These are phyloP conservation scores for Pyrocoelia pectoralis DNA, from an alignment of 2,888 invertebrate genomes.

Conservation along the genomic window DNA sequence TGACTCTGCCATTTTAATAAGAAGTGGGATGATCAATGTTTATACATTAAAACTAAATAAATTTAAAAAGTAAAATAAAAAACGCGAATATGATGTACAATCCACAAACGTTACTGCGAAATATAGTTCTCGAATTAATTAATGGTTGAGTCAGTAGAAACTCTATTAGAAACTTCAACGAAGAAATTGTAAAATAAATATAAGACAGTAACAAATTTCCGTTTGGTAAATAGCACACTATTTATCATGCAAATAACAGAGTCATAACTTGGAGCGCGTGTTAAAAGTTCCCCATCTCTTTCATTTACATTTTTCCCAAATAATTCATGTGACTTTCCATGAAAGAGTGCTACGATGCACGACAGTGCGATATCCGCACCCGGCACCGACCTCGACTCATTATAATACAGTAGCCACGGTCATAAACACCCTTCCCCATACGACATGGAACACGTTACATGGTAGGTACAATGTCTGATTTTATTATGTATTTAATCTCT, in stretches of 20 bases:
- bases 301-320: conserved; percentile 48
- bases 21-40: too few relatives aligned
- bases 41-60: too few relatives aligned
- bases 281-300: conserved; percentile 40
- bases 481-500: conserved; percentile 32
- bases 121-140: conserved; percentile 5
- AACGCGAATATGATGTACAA: too few relatives aligned
- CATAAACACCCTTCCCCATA: conserved; percentile 38
- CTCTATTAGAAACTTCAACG: conserved; percentile 15
- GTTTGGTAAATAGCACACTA: conserved; percentile 46
- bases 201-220: conserved; percentile 48
- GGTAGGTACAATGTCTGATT: conserved; percentile 32
- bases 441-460: conserved; percentile 35
- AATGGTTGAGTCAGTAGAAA: not conserved
- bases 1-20: too few relatives aligned
- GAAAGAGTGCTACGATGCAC: conserved; percentile 43
- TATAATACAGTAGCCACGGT: conserved; percentile 39
- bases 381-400: conserved; percentile 42
- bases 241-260: conserved; percentile 49
- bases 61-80: too few relatives aligned
- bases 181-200: conserved; percentile 37
- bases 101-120: not conserved
- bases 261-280: conserved; percentile 44
- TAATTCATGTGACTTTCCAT: conserved; percentile 46
- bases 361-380: conserved; percentile 45